phyloP scores from a whole-genome alignment of 2,888 invertebrate genomes.

The Operophtera brumata region DNA sequence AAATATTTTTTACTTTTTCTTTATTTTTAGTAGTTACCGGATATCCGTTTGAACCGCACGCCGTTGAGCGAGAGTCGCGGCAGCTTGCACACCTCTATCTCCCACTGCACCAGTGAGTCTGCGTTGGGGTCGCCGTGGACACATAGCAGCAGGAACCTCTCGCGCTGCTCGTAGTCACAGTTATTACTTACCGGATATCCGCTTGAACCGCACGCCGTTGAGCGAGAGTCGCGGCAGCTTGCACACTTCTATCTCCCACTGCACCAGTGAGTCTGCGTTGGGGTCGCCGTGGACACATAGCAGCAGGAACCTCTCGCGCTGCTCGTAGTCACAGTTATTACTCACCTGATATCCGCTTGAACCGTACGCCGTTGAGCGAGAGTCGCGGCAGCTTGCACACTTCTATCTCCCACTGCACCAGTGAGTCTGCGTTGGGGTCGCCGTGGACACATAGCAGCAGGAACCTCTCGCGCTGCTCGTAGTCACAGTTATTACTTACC shows the following conservation, averaged over 20 bases:
- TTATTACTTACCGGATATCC: constrained; percentile 92
- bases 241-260: constrained; percentile 97
- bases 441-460: constrained; percentile 98
- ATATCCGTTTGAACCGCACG: constrained; percentile 98
- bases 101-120: constrained; percentile 98
- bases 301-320: no score
- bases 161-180: no score
- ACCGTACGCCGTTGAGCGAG: constrained; percentile 98
- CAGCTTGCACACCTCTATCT: constrained; percentile 98
- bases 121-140: constrained; percentile 99
- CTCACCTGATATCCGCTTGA: constrained; percentile 95
- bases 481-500: no score
- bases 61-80: constrained; percentile 99
- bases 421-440: constrained; percentile 98
- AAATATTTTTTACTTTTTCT: no score
- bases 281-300: constrained; percentile 99
- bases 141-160: constrained; percentile 95
- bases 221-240: constrained; percentile 98
- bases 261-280: constrained; percentile 98
- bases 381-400: constrained; percentile 99
- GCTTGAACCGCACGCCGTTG: constrained; percentile 99
- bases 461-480: no score
- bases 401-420: constrained; percentile 97
- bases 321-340: no score
- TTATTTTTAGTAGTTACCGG: no score